A percentile compares a stretch with the other conserved stretches of the same genome.
These are phyloP conservation scores for Plagiodera versicolora DNA, from an alignment of 2,888 invertebrate genomes.

Conservation along the genomic window DNA sequence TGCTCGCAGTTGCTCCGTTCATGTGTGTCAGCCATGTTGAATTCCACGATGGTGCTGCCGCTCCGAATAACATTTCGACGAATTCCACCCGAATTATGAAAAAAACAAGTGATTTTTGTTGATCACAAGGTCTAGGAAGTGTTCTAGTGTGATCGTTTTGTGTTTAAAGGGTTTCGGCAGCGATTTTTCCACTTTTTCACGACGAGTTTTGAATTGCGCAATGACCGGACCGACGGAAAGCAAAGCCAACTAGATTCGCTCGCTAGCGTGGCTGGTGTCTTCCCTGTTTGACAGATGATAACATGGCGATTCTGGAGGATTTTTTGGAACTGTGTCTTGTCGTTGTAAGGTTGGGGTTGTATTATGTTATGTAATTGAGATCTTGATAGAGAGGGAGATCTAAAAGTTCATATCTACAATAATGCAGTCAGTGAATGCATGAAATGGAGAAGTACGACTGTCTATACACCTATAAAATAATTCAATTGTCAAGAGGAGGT, in stretches of 20 bases:
- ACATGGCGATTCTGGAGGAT: background rate
- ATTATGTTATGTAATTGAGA: no score
- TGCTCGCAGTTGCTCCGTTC: constrained; percentile 30
- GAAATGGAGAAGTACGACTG: no score
- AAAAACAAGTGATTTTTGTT: constrained; percentile 29
- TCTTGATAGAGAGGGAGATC: no score
- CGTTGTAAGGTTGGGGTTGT: no score
- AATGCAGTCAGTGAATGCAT: no score
- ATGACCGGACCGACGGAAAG: constrained; percentile 39
- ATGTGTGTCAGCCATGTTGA: constrained; percentile 51
- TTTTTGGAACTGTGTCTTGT: background rate
- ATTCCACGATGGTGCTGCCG: constrained; percentile 49
- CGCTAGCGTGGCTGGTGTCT: background rate
- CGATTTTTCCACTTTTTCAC: constrained; percentile 3
- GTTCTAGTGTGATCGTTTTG: constrained; percentile 30
- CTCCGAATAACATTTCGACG: constrained; percentile 19
- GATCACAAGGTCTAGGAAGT: constrained; percentile 15
- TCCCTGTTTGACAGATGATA: background rate
- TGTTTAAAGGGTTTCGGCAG: constrained; percentile 20
- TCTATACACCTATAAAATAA: no score
- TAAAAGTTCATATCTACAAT: no score
- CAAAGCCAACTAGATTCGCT: constrained; percentile 33
- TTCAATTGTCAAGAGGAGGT: no score
- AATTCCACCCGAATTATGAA: constrained; percentile 16
- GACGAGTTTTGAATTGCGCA: constrained; percentile 30